Evolutionary conservation across 2,797 vertebrate species (phyloP).

Genomic region (Pipistrellus nathusii): DNA sequence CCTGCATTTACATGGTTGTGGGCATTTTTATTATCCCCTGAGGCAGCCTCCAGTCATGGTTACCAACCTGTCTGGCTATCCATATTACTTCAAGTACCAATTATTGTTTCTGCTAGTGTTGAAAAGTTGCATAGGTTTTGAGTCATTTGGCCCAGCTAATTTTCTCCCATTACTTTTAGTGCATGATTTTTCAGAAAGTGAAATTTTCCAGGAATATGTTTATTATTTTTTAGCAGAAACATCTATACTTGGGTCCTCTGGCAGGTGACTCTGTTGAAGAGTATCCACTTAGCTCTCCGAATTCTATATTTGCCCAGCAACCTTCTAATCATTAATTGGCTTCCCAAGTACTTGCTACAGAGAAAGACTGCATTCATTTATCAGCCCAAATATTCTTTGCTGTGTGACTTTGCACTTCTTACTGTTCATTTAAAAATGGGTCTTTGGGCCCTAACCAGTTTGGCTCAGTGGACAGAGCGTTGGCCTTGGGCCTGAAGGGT

Average conservation of each 20-base stretch:
- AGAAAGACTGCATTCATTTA: not conserved
- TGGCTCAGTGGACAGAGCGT: no score
- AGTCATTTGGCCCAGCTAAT: not conserved
- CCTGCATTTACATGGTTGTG: not conserved
- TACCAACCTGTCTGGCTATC: not conserved
- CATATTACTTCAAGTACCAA: not conserved
- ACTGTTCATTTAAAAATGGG: slow-evolving; percentile 16
- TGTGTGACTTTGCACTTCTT: not conserved
- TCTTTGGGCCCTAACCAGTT: not conserved
- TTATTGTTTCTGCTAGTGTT: not conserved
- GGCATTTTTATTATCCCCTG: not conserved
- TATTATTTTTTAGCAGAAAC: not conserved
- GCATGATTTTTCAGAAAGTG: not conserved
- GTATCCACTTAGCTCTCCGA: not conserved
- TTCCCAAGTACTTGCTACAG: slow-evolving; percentile 7
- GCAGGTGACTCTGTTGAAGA: not conserved
- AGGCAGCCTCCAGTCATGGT: not conserved
- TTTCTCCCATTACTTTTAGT: not conserved
- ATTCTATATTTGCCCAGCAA: not conserved
- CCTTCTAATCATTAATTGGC: not conserved
- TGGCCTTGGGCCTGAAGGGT: no score
- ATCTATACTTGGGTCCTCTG: not conserved
- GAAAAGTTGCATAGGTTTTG: not conserved
- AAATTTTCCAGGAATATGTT: not conserved
- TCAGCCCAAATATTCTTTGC: not conserved